phyloP scores from a whole-genome alignment of 53 echinoderm and acorn worm species.

The Arbacia lixula region DNA sequence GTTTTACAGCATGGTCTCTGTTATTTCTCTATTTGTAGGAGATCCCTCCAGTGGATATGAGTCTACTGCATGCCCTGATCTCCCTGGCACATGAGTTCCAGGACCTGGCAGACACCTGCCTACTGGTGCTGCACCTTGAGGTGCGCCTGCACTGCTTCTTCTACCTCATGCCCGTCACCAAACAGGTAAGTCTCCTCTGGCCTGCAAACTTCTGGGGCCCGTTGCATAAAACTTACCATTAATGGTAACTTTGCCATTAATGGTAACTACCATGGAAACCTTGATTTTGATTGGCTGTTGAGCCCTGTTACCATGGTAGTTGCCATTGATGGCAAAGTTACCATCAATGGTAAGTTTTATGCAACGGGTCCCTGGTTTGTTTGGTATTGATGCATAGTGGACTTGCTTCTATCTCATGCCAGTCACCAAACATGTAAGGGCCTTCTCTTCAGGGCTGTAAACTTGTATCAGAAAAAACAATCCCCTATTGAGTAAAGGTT shows the following conservation, averaged over 20 bases:
- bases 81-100: constrained; percentile 87
- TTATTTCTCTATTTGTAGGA: constrained; percentile 68
- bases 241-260: too few relatives aligned
- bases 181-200: constrained; percentile 83
- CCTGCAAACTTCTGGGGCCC: too few relatives aligned
- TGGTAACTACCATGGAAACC: too few relatives aligned
- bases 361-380: too few relatives aligned
- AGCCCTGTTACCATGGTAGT: too few relatives aligned
- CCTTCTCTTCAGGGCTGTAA: neutral
- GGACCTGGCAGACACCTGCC: constrained; percentile 91
- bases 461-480: neutral
- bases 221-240: too few relatives aligned
- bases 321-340: too few relatives aligned
- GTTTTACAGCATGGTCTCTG: too few relatives aligned
- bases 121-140: constrained; percentile 88
- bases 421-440: constrained; percentile 52
- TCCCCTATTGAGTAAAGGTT: too few relatives aligned
- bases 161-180: constrained; percentile 88
- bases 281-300: too few relatives aligned
- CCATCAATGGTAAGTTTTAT: too few relatives aligned
- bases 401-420: constrained; percentile 54
- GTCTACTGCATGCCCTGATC: constrained; percentile 86
- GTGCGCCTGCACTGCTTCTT: constrained; percentile 94
- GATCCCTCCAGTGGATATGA: constrained; percentile 85
- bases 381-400: too few relatives aligned